Evolutionary conservation across 2,113 vertebrate species (phyloP).

Genomic region (Lophura nycthemera): DNA sequence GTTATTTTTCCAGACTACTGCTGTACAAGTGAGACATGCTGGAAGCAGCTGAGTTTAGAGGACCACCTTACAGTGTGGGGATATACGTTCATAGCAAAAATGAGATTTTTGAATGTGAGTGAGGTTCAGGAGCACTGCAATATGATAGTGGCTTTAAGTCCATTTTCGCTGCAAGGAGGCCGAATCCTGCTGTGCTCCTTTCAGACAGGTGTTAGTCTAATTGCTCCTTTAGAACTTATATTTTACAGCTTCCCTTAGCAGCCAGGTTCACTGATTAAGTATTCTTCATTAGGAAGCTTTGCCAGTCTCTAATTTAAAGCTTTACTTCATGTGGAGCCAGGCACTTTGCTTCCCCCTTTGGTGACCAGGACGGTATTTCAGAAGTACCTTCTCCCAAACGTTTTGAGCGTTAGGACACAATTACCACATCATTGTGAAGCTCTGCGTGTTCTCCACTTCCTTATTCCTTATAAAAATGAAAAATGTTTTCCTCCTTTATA

Average conservation of each 20-base stretch:
- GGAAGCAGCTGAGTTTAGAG: not conserved
- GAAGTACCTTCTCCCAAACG: not conserved
- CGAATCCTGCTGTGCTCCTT: constrained; percentile 13
- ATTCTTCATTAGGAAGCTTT: constrained; percentile 19
- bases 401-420: not conserved
- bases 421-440: not conserved
- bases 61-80: not conserved
- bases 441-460: not conserved
- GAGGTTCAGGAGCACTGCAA: not conserved
- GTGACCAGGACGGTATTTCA: not conserved
- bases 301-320: constrained; percentile 12
- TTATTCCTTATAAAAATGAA: not conserved
- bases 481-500: not conserved
- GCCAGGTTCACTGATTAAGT: not conserved
- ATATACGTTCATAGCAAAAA: not conserved
- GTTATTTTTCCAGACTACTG: not conserved
- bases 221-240: not conserved
- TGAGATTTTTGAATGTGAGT: not conserved
- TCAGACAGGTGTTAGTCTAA: constrained; percentile 40
- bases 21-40: not conserved
- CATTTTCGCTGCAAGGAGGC: constrained; percentile 2
- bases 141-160: not conserved
- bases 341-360: not conserved
- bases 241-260: constrained; percentile 21
- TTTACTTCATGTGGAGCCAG: not conserved